Percentiles rank a stretch among this genome's conserved stretches.
phyloP scores from a whole-genome alignment of 1,140 invertebrate species.

The Euwallacea fornicatus region DNA sequence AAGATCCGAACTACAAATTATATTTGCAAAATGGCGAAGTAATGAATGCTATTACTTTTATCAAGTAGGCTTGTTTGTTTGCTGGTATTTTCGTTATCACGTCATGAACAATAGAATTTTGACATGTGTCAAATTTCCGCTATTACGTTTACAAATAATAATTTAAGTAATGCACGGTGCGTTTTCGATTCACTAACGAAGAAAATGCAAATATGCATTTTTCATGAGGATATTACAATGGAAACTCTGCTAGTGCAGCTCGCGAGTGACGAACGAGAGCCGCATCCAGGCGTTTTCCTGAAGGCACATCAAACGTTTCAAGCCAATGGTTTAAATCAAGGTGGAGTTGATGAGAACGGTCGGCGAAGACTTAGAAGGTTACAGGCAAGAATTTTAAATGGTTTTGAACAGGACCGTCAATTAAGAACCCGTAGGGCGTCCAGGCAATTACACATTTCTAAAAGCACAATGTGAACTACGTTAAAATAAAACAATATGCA shows the following conservation, averaged over 20 bases:
- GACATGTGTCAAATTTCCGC: neutral
- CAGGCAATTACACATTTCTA: neutral
- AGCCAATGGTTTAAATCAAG: too few relatives aligned
- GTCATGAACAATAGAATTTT: neutral
- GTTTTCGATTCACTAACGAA: neutral
- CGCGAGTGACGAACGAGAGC: neutral
- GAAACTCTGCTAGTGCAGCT: constrained; percentile 1
- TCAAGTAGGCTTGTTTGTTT: neutral
- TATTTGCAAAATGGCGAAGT: too few relatives aligned
- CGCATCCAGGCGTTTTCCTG: neutral
- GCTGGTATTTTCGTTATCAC: neutral
- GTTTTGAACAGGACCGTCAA: neutral
- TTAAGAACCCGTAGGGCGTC: neutral
- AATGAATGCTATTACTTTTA: neutral
- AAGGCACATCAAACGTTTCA: too few relatives aligned
- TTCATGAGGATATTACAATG: neutral
- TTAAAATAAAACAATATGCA: constrained; percentile 2
- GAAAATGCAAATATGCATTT: neutral
- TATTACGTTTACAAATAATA: neutral
- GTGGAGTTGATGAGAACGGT: too few relatives aligned
- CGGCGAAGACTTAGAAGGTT: too few relatives aligned
- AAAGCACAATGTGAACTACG: neutral
- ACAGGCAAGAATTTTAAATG: neutral
- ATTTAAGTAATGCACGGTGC: neutral
- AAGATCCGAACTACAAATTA: too few relatives aligned